phyloP scores from a whole-genome alignment of 1,140 invertebrate species.

The Neodiprion lecontei region DNA sequence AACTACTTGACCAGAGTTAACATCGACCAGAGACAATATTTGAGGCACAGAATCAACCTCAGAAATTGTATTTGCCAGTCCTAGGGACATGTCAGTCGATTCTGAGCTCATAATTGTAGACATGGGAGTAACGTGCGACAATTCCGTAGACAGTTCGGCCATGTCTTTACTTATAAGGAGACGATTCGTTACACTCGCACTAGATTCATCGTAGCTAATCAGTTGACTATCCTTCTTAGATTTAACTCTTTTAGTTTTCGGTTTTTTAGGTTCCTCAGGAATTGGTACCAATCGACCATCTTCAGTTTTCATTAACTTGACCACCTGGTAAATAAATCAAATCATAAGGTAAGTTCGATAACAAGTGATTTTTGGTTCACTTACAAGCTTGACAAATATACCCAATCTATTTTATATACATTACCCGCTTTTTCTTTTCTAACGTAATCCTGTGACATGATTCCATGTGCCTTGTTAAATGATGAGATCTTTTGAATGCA shows the following conservation, averaged over 20 bases:
- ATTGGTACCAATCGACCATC: slow-evolving; percentile 46
- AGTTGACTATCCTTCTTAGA: slow-evolving; percentile 17
- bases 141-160: neutral
- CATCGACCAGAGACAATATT: slow-evolving; percentile 44
- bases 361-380: too few species aligned
- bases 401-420: neutral
- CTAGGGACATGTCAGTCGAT: slow-evolving; percentile 17
- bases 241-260: slow-evolving; percentile 25
- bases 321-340: slow-evolving; percentile 32
- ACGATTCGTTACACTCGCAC: neutral
- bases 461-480: slow-evolving; percentile 49
- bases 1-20: slow-evolving; percentile 45
- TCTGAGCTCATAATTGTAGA: neutral
- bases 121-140: neutral
- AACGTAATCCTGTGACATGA: slow-evolving; percentile 46
- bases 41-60: slow-evolving; percentile 32
- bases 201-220: neutral
- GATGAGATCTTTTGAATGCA: slow-evolving; percentile 49
- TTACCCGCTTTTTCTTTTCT: slow-evolving; percentile 46
- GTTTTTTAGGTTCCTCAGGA: slow-evolving; percentile 39
- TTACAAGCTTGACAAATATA: neutral
- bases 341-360: neutral
- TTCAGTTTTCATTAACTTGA: slow-evolving; percentile 51
- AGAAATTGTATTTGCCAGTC: slow-evolving; percentile 24
- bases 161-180: too few species aligned